A percentile compares a stretch with the other conserved stretches of the same genome.
These are phyloP conservation scores for Cirrhinus mrigala DNA, from an alignment of 2,797 vertebrate species.

Conservation along the genomic window DNA sequence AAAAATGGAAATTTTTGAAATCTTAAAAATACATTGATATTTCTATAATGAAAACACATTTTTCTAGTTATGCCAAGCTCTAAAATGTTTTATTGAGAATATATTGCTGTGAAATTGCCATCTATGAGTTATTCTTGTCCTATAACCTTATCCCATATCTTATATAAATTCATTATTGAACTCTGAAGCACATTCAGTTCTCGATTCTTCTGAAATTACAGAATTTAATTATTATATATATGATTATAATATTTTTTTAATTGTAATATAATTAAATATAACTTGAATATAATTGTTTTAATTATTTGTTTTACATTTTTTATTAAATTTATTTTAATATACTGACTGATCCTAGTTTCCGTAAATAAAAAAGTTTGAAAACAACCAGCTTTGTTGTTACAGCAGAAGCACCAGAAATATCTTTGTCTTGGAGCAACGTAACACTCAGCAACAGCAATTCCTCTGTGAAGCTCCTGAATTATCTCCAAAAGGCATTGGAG, in stretches of 20 bases:
- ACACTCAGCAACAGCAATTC: conserved; percentile 1
- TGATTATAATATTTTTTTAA: no score
- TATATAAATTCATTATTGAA: background rate
- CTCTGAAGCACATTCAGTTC: background rate
- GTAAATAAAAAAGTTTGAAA: background rate
- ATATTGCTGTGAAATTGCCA: background rate
- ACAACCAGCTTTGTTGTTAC: background rate
- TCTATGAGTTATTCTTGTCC: background rate
- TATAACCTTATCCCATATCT: background rate
- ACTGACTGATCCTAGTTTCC: background rate
- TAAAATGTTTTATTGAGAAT: background rate
- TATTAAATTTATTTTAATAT: background rate
- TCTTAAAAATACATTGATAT: no score
- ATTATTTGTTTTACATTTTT: background rate
- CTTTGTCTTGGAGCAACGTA: background rate
- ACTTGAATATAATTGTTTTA: background rate
- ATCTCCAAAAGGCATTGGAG: background rate
- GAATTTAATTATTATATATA: background rate
- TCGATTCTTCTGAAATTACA: background rate
- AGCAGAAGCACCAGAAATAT: background rate
- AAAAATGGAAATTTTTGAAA: background rate
- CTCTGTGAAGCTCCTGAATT: background rate
- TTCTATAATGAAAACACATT: no score
- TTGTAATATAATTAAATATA: background rate
- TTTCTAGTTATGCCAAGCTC: background rate